Base-by-base conservation (phyloP, 2,113 vertebrate genomes). In the Telmatochromis sp. region DNA sequence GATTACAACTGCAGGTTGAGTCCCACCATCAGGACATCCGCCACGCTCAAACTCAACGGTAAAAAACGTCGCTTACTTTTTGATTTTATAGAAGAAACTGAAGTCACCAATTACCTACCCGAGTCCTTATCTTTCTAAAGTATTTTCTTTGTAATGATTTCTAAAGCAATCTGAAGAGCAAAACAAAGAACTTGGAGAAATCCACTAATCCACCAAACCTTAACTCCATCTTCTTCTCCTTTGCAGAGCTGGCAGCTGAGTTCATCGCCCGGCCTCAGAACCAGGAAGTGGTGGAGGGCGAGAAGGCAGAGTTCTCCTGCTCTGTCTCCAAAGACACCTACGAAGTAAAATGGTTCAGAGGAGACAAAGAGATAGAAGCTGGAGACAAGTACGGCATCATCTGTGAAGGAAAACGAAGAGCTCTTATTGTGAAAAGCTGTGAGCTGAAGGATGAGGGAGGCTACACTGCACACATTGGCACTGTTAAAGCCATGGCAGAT, bases 241-340 rank as follows among this genome's bases (percentile, higher is more conserved):
- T 42, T 40, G 10, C 84, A 99, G 99, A 99, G 95, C 97, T 99
- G 91, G 98, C 98, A 5, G 98, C 98, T n/a, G 98, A 99, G 94
- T 99, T 99, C 94, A 97, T 99, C 88, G 95, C 97, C 55, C 97
- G 96, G 89, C 98, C 99, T 83, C 97, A 99, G 95, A 98, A 97
- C 89, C 95, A 97, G 95, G 98, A 99, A 91, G 97, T 98, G 68
- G 97, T 99, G 90, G 98, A 99, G 94, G 99, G 99, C 65, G 97
- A 99, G 90, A 98, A 97, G 88, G 99, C 97, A 13, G 97, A 99
- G 95, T 99, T 99, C 91, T 86, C 94, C 85, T 99, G 99, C 93
- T 96, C 98, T 3, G 98, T 99, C 15, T 99, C 98, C 75, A 99
- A 99, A 87, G 98, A 99, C 33, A 97, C 95, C 51, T 98, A 97